A percentile compares a stretch with the other conserved stretches of the same genome.
phyloP scores from a whole-genome alignment of 2,797 vertebrate genomes.

The Gallinago nigripennis region DNA sequence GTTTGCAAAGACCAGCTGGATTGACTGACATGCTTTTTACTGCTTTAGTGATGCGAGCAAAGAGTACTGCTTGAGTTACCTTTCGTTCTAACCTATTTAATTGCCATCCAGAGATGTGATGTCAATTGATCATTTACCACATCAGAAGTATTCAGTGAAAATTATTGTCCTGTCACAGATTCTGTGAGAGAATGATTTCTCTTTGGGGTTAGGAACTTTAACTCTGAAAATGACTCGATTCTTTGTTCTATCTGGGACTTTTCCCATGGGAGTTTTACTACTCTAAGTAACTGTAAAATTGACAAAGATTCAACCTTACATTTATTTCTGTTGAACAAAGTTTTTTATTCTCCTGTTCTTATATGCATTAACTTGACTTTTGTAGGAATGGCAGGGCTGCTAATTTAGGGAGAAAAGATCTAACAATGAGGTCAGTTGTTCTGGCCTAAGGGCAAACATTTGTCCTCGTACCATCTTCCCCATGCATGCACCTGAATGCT shows the following conservation, averaged over 20 bases:
- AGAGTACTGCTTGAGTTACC: not conserved
- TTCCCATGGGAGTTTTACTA: not conserved
- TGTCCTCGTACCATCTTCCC: not conserved
- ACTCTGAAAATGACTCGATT: not conserved
- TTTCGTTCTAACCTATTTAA: conserved; percentile 15
- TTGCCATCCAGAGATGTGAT: not conserved
- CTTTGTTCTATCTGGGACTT: not conserved
- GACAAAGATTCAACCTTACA: not conserved
- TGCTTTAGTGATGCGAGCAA: not conserved
- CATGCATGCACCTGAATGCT: not conserved
- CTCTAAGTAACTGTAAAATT: not conserved
- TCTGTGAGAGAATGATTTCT: not conserved
- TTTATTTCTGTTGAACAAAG: not conserved
- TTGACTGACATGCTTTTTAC: not conserved
- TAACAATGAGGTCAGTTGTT: not conserved
- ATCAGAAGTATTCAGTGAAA: conserved; percentile 19
- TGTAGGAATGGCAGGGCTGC: not conserved
- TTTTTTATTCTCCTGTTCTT: not conserved
- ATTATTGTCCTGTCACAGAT: conserved; percentile 32
- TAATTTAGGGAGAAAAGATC: not conserved
- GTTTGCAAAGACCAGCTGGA: not conserved
- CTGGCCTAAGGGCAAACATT: not conserved
- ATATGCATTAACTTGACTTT: not conserved
- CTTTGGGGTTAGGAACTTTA: not conserved
- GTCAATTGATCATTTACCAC: conserved; percentile 3